Percentiles rank a stretch among this genome's conserved stretches.
These are phyloP conservation scores for Hafferia zeledoni DNA, from an alignment of 2,797 vertebrate genomes.

Conservation along the genomic window DNA sequence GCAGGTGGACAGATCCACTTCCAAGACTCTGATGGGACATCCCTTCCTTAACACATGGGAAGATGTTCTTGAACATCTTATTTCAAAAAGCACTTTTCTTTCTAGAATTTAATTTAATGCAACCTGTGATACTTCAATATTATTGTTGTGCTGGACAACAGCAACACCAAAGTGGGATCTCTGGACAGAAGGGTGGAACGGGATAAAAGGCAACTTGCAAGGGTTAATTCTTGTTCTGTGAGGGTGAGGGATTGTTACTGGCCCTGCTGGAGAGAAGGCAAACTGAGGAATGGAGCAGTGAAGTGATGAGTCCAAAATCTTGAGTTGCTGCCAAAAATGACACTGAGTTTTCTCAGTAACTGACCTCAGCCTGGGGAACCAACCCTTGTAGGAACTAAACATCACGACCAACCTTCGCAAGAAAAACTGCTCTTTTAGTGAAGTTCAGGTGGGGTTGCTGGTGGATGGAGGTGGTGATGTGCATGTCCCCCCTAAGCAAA, in stretches of 20 bases:
- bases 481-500: background rate
- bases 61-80: background rate
- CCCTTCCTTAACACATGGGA: background rate
- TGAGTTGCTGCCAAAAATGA: background rate
- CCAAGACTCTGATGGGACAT: background rate
- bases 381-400: background rate
- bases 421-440: background rate
- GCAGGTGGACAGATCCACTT: background rate
- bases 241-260: background rate
- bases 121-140: background rate
- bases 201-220: background rate
- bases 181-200: rapidly evolving
- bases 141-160: background rate
- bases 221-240: background rate
- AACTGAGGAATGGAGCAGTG: background rate
- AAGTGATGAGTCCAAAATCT: background rate
- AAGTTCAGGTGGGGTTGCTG: background rate
- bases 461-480: background rate
- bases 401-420: background rate
- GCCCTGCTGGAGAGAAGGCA: background rate
- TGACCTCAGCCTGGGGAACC: background rate
- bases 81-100: background rate
- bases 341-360: background rate
- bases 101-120: background rate
- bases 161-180: background rate